phyloP scores from a whole-genome alignment of 2,113 vertebrate genomes.

The Paracanthobrama guichenoti region DNA sequence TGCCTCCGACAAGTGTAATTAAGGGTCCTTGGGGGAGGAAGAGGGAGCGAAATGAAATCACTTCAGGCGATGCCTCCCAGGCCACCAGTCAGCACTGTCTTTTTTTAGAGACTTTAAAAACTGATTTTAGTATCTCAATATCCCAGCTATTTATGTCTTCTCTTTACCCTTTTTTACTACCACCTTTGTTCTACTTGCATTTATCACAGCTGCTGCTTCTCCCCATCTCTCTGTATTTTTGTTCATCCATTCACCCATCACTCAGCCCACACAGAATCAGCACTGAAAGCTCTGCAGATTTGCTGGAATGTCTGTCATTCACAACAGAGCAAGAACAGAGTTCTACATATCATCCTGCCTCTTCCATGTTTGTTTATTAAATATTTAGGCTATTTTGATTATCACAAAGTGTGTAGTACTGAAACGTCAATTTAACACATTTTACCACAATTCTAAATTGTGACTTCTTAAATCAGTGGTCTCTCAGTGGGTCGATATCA shows the following conservation, averaged over 20 bases:
- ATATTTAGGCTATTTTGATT: neutral
- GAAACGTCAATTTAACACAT: neutral
- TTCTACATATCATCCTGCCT: neutral
- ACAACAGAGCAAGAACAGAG: neutral
- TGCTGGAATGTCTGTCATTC: neutral
- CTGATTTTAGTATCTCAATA: neutral
- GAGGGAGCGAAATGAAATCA: conserved; percentile 24
- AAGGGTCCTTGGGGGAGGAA: conserved; percentile 34
- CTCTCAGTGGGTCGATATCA: no score
- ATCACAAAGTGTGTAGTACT: neutral
- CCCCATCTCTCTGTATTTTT: neutral
- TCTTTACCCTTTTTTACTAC: neutral
- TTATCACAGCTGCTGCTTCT: neutral
- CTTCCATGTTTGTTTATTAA: conserved; percentile 8
- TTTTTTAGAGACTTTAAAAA: conserved; percentile 15
- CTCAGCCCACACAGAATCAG: conserved; percentile 12
- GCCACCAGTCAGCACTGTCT: conserved; percentile 13
- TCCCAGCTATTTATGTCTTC: neutral
- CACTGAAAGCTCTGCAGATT: conserved; percentile 5
- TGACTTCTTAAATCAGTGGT: neutral
- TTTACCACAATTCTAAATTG: neutral
- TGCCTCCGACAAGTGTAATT: conserved; percentile 38
- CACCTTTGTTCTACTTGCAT: neutral
- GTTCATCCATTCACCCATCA: neutral
- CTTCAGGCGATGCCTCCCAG: conserved; percentile 14